Evolutionary conservation across 2,888 invertebrate genomes (phyloP).

Genomic region (Habroteleia sp.): DNA sequence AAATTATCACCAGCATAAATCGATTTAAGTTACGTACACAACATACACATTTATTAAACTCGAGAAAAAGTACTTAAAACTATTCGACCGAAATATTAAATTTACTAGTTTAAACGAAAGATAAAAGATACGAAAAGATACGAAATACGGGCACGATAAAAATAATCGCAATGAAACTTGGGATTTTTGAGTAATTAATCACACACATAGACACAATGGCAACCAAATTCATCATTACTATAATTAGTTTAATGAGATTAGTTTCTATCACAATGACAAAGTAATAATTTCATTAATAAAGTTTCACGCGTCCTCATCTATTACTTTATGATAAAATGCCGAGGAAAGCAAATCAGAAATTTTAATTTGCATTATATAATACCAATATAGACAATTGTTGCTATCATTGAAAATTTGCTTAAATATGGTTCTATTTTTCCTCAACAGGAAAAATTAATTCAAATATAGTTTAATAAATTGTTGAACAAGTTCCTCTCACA

Average conservation of each 20-base stretch:
- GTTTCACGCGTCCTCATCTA: slow-evolving; percentile 20
- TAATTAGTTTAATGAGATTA: slow-evolving; percentile 49
- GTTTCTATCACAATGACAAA: slow-evolving; percentile 28
- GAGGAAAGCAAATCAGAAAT: slow-evolving; percentile 4
- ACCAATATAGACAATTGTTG: no score
- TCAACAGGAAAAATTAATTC: no score
- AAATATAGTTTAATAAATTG: no score
- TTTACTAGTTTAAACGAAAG: slow-evolving; percentile 15
- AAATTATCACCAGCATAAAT: no score
- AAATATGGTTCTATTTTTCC: no score
- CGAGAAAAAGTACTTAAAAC: no score
- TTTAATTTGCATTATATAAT: not conserved
- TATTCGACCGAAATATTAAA: slow-evolving; percentile 15
- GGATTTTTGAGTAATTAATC: slow-evolving; percentile 43
- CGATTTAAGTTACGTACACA: no score
- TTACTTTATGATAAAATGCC: slow-evolving; percentile 1
- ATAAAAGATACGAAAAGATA: slow-evolving; percentile 39
- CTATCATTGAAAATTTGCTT: no score
- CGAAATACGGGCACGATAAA: slow-evolving; percentile 33
- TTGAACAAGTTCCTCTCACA: no score
- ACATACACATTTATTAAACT: no score
- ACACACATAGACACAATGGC: slow-evolving; percentile 41
- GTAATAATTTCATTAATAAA: slow-evolving; percentile 36
- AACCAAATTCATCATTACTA: slow-evolving; percentile 43
- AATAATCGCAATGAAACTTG: slow-evolving; percentile 29